Evolutionary conservation across 2,888 invertebrate species (phyloP).

Genomic region (Buathra laborator): DNA sequence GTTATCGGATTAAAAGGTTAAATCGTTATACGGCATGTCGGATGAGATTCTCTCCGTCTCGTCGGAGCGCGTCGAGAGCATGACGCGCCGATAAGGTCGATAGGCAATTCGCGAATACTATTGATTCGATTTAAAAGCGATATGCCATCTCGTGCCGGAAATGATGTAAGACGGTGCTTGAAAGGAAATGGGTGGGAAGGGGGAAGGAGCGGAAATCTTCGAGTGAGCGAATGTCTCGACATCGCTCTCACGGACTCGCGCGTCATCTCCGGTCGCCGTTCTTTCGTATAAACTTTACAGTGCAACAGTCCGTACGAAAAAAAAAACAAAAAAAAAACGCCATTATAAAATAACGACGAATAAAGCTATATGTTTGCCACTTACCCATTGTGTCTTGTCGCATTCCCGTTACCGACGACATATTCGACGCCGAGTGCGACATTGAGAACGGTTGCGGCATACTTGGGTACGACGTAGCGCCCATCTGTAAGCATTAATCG

Average conservation of each 20-base stretch:
- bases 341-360: conserved; percentile 21
- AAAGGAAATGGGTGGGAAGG: conserved; percentile 80
- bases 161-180: conserved; percentile 84
- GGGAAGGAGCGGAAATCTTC: conserved; percentile 72
- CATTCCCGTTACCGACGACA: conserved; percentile 95
- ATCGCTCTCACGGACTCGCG: conserved; percentile 75
- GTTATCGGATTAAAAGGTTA: conserved; percentile 74
- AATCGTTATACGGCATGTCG: conserved; percentile 49
- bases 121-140: conserved; percentile 85
- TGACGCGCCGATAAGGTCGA: conserved; percentile 53
- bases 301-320: conserved; percentile 13
- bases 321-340: background rate
- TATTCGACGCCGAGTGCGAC: conserved; percentile 95
- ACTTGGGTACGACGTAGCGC: conserved; percentile 95
- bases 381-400: conserved; percentile 94
- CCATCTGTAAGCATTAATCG: conserved; percentile 90
- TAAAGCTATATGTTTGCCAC: conserved; percentile 76
- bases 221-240: conserved; percentile 77
- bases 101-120: conserved; percentile 83
- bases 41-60: conserved; percentile 21
- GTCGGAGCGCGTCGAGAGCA: conserved; percentile 9
- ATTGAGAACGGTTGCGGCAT: conserved; percentile 98
- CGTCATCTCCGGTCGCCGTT: conserved; percentile 77
- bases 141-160: conserved; percentile 85
- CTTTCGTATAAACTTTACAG: conserved; percentile 40